phyloP scores from a whole-genome alignment of 2,888 invertebrate genomes.

The Andrena haemorrhoa region DNA sequence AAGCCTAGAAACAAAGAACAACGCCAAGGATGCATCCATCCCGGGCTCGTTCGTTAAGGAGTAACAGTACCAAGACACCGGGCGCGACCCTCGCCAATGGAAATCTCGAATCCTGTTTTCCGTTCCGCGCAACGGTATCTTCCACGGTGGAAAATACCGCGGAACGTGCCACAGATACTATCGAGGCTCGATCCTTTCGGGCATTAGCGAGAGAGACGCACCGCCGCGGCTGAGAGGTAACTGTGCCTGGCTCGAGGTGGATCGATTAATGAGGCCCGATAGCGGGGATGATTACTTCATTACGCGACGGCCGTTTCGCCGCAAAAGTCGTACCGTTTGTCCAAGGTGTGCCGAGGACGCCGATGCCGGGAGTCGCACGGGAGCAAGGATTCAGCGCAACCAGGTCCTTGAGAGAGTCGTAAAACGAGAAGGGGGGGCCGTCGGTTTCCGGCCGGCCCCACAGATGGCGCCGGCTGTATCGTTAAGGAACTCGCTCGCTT shows the following conservation, averaged over 20 bases:
- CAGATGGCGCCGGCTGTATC: slow-evolving; percentile 70
- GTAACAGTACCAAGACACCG: slow-evolving; percentile 20
- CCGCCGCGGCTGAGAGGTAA: slow-evolving; percentile 28
- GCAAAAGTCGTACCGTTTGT: slow-evolving; percentile 70
- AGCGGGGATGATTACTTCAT: slow-evolving; percentile 73
- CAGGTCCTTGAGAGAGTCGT: slow-evolving; percentile 67
- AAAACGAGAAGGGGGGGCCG: slow-evolving; percentile 47
- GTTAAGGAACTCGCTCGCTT: slow-evolving; percentile 25
- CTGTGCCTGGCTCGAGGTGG: slow-evolving; percentile 43
- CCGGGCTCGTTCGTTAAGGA: slow-evolving; percentile 32
- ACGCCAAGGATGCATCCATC: neutral
- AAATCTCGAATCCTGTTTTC: slow-evolving; percentile 45
- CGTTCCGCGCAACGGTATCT: slow-evolving; percentile 22
- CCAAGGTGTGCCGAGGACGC: slow-evolving; percentile 64
- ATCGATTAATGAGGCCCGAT: slow-evolving; percentile 72
- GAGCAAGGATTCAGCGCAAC: slow-evolving; percentile 61
- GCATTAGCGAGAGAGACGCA: neutral
- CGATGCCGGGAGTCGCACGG: slow-evolving; percentile 51
- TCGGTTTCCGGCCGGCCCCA: slow-evolving; percentile 49
- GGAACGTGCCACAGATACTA: slow-evolving; percentile 38
- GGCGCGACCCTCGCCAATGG: neutral
- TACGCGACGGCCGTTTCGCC: slow-evolving; percentile 62
- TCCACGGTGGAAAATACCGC: slow-evolving; percentile 14
- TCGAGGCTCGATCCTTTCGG: slow-evolving; percentile 24
- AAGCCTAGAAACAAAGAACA: slow-evolving; percentile 5